Conservation (phyloP, 2,797 vertebrate species). For the Cynodonichthys magdalenae region DNA sequence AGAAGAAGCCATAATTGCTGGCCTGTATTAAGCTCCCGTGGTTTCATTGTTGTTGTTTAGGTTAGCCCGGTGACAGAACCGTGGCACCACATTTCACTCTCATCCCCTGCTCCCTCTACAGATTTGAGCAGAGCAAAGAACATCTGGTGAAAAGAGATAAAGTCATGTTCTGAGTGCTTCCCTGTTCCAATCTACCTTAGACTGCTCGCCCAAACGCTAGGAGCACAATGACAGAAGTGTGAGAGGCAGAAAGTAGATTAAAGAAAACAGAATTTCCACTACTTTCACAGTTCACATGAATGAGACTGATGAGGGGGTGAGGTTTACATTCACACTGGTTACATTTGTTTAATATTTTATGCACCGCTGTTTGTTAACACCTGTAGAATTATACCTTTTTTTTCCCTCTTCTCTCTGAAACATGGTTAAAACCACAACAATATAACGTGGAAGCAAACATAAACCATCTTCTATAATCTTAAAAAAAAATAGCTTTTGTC, state of each 20-base stretch:
- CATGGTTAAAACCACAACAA: slow-evolving; percentile 50
- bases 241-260: slow-evolving; percentile 81
- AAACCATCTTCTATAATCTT: slow-evolving; percentile 63
- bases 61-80: slow-evolving; percentile 46
- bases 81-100: slow-evolving; percentile 66
- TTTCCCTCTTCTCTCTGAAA: slow-evolving; percentile 43
- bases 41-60: slow-evolving; percentile 34
- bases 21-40: slow-evolving; percentile 58
- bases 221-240: slow-evolving; percentile 78
- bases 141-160: slow-evolving; percentile 89
- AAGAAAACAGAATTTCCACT: slow-evolving; percentile 74
- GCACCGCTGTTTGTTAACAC: slow-evolving; percentile 29
- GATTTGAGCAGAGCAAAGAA: slow-evolving; percentile 81
- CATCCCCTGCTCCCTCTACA: slow-evolving; percentile 73
- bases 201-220: slow-evolving; percentile 71
- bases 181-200: slow-evolving; percentile 74
- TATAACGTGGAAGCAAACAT: slow-evolving; percentile 54
- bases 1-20: slow-evolving; percentile 56
- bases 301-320: slow-evolving; percentile 41
- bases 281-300: slow-evolving; percentile 47
- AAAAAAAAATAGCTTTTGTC: slow-evolving; percentile 77
- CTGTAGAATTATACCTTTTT: slow-evolving; percentile 37
- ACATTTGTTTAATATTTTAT: slow-evolving; percentile 31
- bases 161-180: slow-evolving; percentile 76
- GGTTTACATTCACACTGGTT: slow-evolving; percentile 24